Conservation (phyloP, 2,797 vertebrate genomes). For the Zenarchopterus dispar region DNA sequence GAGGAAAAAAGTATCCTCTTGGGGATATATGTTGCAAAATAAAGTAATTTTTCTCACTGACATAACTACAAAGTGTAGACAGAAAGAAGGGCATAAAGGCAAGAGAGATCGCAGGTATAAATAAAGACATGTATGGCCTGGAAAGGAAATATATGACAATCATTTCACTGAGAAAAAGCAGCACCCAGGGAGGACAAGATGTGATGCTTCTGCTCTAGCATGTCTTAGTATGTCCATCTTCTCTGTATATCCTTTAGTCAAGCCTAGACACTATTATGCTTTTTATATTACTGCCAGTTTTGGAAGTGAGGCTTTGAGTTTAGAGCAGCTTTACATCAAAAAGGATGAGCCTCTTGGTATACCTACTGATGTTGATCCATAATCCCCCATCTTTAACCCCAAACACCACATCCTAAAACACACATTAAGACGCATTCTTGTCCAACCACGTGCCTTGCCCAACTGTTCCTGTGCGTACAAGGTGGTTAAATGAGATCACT, state of each 20-base stretch:
- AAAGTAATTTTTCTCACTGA: conserved; percentile 53
- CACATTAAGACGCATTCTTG: conserved; percentile 14
- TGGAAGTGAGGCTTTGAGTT: conserved; percentile 11
- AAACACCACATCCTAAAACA: not conserved
- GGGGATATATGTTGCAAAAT: conserved; percentile 55
- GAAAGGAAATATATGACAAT: conserved; percentile 35
- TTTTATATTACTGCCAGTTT: conserved; percentile 3
- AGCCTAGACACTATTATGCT: not conserved
- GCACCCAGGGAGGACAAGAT: not conserved
- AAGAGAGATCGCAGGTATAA: conserved; percentile 49
- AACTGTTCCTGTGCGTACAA: conserved; percentile 22
- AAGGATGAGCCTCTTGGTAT: not conserved
- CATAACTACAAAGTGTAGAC: conserved; percentile 28
- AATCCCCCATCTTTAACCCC: conserved; percentile 6
- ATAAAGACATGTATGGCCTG: conserved; percentile 22
- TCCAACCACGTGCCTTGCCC: conserved; percentile 12
- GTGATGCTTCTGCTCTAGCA: conserved; percentile 4
- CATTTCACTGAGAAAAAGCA: conserved; percentile 21
- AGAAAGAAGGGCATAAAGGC: conserved; percentile 1
- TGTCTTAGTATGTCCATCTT: not conserved
- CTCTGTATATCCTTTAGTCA: not conserved
- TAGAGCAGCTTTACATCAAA: not conserved
- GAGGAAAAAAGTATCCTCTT: conserved; percentile 30
- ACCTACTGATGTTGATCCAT: conserved; percentile 1
- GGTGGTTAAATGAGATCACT: conserved; percentile 48